Conservation (phyloP, 2,113 vertebrate genomes). For the Megaptera novaeangliae region DNA sequence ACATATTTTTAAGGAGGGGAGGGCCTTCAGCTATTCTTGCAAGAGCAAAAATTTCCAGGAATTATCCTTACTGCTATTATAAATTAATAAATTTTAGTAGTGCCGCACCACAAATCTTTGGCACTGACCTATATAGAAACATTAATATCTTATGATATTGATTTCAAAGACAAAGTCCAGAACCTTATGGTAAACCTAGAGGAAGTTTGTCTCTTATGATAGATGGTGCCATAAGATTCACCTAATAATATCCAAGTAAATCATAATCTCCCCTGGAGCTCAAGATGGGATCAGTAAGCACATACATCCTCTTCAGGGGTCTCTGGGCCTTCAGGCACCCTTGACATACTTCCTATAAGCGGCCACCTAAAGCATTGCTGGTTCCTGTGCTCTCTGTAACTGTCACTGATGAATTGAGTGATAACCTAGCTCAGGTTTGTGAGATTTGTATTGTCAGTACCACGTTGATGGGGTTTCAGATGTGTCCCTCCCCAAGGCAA, state of each 20-base stretch:
- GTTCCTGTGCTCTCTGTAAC: not conserved
- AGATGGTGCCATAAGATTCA: constrained; percentile 29
- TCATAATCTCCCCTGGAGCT: not conserved
- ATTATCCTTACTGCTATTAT: constrained; percentile 70
- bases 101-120: constrained; percentile 70
- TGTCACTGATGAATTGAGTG: not conserved
- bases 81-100: constrained; percentile 71
- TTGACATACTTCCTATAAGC: not conserved
- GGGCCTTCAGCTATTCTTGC: constrained; percentile 63
- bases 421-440: not conserved
- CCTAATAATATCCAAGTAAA: not conserved
- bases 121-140: constrained; percentile 71
- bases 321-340: not conserved
- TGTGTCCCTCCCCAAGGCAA: not conserved
- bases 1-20: constrained; percentile 45
- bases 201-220: constrained; percentile 64
- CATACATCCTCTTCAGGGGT: not conserved
- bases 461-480: not conserved
- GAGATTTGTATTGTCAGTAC: not conserved
- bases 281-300: not conserved
- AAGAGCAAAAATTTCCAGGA: constrained; percentile 70
- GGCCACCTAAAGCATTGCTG: not conserved
- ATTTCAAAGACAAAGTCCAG: constrained; percentile 69
- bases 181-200: constrained; percentile 69
- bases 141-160: constrained; percentile 76